Percentiles rank a stretch among this genome's conserved stretches.
Evolutionary conservation across 2,113 vertebrate genomes (phyloP).

Genomic region (Conger conger): DNA sequence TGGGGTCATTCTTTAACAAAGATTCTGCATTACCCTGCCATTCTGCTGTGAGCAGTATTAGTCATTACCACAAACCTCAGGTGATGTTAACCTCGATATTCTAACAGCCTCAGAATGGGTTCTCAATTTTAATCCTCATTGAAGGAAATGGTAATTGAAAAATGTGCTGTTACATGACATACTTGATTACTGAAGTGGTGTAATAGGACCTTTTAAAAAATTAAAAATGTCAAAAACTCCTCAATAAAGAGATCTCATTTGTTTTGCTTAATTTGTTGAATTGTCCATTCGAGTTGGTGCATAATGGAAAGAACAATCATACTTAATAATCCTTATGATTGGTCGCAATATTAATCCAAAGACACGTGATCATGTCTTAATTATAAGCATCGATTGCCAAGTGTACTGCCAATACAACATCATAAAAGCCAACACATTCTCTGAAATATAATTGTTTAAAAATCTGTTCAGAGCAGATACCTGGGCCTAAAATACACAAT

Average conservation of each 20-base stretch:
- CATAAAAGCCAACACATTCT: too few relatives aligned
- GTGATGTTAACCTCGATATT: background rate
- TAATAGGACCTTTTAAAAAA: background rate
- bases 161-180: background rate
- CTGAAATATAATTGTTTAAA: too few relatives aligned
- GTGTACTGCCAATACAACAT: background rate
- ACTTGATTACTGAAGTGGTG: background rate
- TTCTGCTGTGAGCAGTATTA: background rate
- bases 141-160: background rate
- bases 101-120: background rate
- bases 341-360: background rate
- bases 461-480: too few relatives aligned
- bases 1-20: background rate
- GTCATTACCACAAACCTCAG: background rate
- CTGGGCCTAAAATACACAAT: background rate
- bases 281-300: background rate
- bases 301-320: background rate
- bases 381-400: background rate
- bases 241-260: background rate
- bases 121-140: background rate
- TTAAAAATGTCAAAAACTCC: background rate
- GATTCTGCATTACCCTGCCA: background rate
- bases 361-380: background rate
- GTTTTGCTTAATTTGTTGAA: background rate
- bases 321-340: background rate